Conservation (phyloP, 2,113 vertebrate genomes). For the Taurulus bubalis region DNA sequence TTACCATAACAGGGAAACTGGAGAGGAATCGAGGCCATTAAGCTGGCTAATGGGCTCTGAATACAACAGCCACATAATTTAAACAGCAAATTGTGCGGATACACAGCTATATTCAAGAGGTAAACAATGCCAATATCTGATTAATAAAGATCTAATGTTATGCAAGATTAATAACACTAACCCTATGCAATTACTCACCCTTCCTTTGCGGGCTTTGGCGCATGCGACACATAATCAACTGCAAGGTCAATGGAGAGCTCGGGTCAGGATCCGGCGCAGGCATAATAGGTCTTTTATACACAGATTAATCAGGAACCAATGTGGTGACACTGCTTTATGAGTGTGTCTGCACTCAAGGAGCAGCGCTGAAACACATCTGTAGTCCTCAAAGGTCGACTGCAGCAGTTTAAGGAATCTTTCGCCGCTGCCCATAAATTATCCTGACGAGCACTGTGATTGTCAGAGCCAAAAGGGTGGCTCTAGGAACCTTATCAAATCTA, state of each 20-base stretch:
- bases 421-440: conserved; percentile 72
- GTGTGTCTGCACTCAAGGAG: conserved; percentile 47
- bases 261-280: conserved; percentile 46
- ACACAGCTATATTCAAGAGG: conserved; percentile 30
- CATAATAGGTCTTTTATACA: conserved; percentile 68
- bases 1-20: conserved; percentile 25
- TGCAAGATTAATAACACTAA: conserved; percentile 66
- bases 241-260: conserved; percentile 70
- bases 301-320: conserved; percentile 69
- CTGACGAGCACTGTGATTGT: conserved; percentile 62
- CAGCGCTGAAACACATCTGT: conserved; percentile 51
- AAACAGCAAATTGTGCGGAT: conserved; percentile 37
- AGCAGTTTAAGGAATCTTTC: conserved; percentile 70
- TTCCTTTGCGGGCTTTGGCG: conserved; percentile 52
- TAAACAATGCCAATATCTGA: conserved; percentile 53
- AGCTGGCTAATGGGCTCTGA: conserved; percentile 36
- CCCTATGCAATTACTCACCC: conserved; percentile 51
- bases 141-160: conserved; percentile 62
- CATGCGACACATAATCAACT: conserved; percentile 65
- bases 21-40: conserved; percentile 23
- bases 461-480: conserved; percentile 51
- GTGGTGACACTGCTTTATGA: conserved; percentile 67
- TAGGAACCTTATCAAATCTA: conserved; percentile 48
- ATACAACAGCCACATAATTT: conserved; percentile 35
- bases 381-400: conserved; percentile 60